Evolutionary conservation across 1,140 invertebrate species (phyloP).

Genomic region (Hypsibius dujardini): DNA sequence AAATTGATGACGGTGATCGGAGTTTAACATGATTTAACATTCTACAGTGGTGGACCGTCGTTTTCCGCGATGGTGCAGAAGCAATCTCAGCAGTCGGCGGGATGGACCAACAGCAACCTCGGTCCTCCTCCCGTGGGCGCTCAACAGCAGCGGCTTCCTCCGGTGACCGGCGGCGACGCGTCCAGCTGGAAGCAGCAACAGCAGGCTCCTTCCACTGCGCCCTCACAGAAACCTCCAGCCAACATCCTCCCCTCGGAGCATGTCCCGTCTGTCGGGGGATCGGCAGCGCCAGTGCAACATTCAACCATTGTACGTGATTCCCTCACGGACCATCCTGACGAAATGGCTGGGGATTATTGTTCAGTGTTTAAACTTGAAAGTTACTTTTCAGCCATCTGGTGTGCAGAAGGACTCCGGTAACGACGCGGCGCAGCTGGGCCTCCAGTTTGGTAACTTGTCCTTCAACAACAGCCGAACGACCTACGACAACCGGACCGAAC

Average conservation of each 20-base stretch:
- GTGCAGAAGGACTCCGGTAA: neutral
- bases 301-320: no score
- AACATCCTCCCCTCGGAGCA: neutral
- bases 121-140: neutral
- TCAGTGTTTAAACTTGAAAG: no score
- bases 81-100: neutral
- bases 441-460: neutral
- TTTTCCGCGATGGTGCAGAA: constrained; percentile 6
- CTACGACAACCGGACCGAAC: neutral
- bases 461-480: neutral
- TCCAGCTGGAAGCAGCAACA: neutral
- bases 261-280: neutral
- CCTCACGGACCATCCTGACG: no score
- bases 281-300: neutral
- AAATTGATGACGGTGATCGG: neutral
- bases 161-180: neutral
- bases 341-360: no score
- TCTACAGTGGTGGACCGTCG: neutral
- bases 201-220: no score
- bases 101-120: neutral
- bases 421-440: neutral
- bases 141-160: neutral
- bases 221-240: no score
- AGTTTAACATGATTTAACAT: neutral
- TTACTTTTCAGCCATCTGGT: neutral